phyloP scores from a whole-genome alignment of 1,140 invertebrate genomes.

The Venturia canescens region DNA sequence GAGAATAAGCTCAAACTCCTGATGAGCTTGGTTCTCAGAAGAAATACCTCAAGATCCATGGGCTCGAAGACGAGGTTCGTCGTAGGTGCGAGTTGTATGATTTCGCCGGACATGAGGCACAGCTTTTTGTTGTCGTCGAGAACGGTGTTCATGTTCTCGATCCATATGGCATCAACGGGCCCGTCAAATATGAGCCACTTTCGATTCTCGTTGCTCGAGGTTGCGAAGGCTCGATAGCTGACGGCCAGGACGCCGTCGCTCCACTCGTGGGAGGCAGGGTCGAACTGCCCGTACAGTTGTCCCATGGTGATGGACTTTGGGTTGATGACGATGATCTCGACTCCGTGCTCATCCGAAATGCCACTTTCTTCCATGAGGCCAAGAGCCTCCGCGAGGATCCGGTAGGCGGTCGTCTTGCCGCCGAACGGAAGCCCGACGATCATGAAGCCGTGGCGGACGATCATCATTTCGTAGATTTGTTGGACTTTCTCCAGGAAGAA shows the following conservation, averaged over 20 bases:
- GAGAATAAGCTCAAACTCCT: background rate
- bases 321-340: slow-evolving; percentile 95
- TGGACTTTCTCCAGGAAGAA: slow-evolving; percentile 95
- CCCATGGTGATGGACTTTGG: slow-evolving; percentile 98
- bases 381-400: slow-evolving; percentile 87
- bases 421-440: slow-evolving; percentile 95
- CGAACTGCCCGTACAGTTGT: slow-evolving; percentile 96
- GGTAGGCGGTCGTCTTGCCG: slow-evolving; percentile 89
- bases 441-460: slow-evolving; percentile 93
- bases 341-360: slow-evolving; percentile 91
- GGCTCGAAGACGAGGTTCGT: slow-evolving; percentile 97
- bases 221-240: slow-evolving; percentile 92
- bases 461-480: slow-evolving; percentile 98
- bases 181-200: slow-evolving; percentile 98
- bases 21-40: background rate
- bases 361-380: slow-evolving; percentile 87
- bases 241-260: slow-evolving; percentile 97
- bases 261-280: slow-evolving; percentile 96
- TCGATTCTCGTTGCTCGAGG: slow-evolving; percentile 83
- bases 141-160: slow-evolving; percentile 98
- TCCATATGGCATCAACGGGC: slow-evolving; percentile 97
- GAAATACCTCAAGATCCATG: slow-evolving; percentile 89
- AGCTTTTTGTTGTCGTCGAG: slow-evolving; percentile 97
- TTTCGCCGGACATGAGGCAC: slow-evolving; percentile 95
- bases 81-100: slow-evolving; percentile 93